phyloP scores from a whole-genome alignment of 2,797 vertebrate species.

The Phrynocephalus guinanensis region DNA sequence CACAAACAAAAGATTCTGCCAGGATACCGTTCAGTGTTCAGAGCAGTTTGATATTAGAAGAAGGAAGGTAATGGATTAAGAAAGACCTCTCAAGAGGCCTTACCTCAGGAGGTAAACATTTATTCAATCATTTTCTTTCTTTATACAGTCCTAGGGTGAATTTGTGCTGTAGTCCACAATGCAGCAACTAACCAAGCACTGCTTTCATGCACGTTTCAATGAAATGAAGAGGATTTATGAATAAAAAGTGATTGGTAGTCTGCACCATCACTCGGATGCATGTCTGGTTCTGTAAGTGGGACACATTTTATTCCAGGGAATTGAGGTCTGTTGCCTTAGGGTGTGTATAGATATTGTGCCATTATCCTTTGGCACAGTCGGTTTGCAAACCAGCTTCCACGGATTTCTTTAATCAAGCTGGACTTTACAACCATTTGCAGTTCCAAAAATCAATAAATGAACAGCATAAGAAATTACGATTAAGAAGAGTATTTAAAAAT shows the following conservation, averaged over 20 bases:
- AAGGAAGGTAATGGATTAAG: neutral
- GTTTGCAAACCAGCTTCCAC: neutral
- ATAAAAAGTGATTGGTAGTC: neutral
- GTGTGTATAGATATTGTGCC: neutral
- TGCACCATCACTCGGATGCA: neutral
- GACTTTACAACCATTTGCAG: neutral
- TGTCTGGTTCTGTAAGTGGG: neutral
- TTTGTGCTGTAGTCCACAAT: neutral
- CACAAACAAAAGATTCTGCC: neutral
- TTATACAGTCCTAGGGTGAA: neutral
- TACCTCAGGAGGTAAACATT: neutral
- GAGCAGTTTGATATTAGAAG: neutral
- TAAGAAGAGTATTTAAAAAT: too few relatives aligned
- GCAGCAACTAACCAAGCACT: neutral
- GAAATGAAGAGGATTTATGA: neutral
- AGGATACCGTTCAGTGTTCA: neutral
- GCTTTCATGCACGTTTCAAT: neutral
- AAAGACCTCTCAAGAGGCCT: neutral
- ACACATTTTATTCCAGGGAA: neutral
- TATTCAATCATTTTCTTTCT: neutral
- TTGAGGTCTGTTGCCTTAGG: neutral
- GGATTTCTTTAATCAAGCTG: neutral
- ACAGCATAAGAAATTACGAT: neutral
- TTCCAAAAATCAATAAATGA: neutral
- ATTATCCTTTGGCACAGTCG: neutral